Base-by-base conservation (phyloP, 2,797 vertebrate species). In the Helostoma temminkii region DNA sequence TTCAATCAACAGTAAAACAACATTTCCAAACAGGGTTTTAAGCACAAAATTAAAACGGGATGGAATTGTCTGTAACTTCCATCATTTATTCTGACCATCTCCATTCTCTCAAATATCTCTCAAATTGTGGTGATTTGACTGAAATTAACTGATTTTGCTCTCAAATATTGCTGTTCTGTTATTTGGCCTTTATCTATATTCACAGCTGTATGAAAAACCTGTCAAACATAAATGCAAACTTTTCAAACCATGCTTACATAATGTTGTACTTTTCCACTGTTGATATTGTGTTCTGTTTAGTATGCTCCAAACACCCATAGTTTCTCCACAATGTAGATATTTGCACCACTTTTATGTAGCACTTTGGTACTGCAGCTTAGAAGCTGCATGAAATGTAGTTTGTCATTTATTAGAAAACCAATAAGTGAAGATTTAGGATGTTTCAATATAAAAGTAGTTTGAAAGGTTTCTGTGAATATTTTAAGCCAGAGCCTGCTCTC, bases 331-430 rank as follows among this genome's bases (percentile, higher is more conserved):
- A 15, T 46, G 3, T 1, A 42, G 19, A 32, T 12, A 19, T 30
- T 55, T 19, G 22, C 45, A 41, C 24, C 21, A 1, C 19, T 60
- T 32, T 54, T 32, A 56, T 49, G 19, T 19, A 18, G 18, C 19
- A 19, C 26, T 30, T 7, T 22, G 4, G 5, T 56, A 18, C 25
- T 30, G 19, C 0, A n/a, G 16, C 46, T 54, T 16, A 16, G 25
- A 41, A 47, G 32, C 56, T 54, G n/a, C 0, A 9, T 45, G 9
- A 58, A 19, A 11, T 47, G 37, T 68, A 32, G 25, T 43, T 21
- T 41, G 63, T 46, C n/a, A 11, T 46, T 6, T 50, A 49, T 22
- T 57, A 19, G 53, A 52, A 36, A 61, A 74, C 49, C 18, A 36
- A 25, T 43, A 16, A 42, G 6, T 28, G 21, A 42, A 46, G 5